phyloP scores from a whole-genome alignment of 2,888 invertebrate species.

The Empis livida region DNA sequence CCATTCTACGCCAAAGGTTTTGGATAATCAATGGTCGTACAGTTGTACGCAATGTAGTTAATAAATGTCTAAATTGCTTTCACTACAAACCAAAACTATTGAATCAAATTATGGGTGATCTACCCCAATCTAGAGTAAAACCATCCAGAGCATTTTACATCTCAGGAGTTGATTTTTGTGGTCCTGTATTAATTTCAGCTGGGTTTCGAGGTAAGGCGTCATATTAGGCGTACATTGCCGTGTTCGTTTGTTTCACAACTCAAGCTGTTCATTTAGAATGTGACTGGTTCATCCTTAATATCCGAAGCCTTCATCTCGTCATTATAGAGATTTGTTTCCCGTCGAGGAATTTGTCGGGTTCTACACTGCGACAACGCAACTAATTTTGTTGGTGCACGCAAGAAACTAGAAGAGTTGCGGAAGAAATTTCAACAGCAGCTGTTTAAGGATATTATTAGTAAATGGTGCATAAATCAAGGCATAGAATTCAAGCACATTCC shows the following conservation, averaged over 20 bases:
- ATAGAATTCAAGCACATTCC: slow-evolving; percentile 7
- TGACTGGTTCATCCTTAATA: slow-evolving; percentile 10
- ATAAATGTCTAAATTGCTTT: slow-evolving; percentile 10
- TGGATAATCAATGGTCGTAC: slow-evolving; percentile 8
- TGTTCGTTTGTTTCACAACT: slow-evolving; percentile 10
- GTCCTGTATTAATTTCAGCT: slow-evolving; percentile 4
- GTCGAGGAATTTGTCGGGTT: slow-evolving; percentile 9
- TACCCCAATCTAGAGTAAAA: slow-evolving; percentile 8
- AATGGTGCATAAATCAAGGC: slow-evolving; percentile 5
- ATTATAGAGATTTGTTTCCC: slow-evolving; percentile 10
- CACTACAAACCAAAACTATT: slow-evolving; percentile 8
- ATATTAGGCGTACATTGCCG: slow-evolving; percentile 9
- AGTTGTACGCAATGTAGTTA: slow-evolving; percentile 6
- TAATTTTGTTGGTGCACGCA: slow-evolving; percentile 11
- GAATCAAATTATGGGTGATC: slow-evolving; percentile 12
- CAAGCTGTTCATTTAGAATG: slow-evolving; percentile 13
- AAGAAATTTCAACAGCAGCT: slow-evolving; percentile 7
- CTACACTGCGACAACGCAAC: slow-evolving; percentile 12
- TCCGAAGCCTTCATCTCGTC: slow-evolving; percentile 10
- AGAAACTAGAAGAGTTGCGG: slow-evolving; percentile 8
- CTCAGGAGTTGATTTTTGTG: slow-evolving; percentile 9
- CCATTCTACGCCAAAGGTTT: not conserved
- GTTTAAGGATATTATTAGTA: slow-evolving; percentile 1
- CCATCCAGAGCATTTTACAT: slow-evolving; percentile 6
- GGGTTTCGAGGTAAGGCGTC: slow-evolving; percentile 1